These are phyloP conservation scores for Zophobas morio DNA, from an alignment of 1,140 invertebrate species.

Conservation along the genomic window DNA sequence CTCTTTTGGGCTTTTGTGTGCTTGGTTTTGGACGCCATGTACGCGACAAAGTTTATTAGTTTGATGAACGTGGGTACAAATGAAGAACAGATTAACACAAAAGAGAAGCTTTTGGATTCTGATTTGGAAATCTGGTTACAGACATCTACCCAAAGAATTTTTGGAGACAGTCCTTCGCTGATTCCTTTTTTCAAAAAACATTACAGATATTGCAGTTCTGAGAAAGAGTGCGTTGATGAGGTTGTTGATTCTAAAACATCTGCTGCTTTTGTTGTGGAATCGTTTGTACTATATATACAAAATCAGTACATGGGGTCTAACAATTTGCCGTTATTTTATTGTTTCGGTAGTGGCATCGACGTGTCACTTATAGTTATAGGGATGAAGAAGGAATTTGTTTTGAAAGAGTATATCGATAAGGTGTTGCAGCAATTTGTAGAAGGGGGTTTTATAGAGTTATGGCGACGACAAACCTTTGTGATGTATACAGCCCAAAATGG, in stretches of 20 bases:
- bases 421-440: slow-evolving; percentile 43
- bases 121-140: slow-evolving; percentile 35
- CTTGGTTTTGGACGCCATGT: slow-evolving; percentile 43
- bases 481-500: slow-evolving; percentile 14
- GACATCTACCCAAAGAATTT: neutral
- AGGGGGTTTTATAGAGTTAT: slow-evolving; percentile 49
- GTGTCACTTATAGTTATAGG: slow-evolving; percentile 48
- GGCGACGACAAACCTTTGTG: slow-evolving; percentile 36
- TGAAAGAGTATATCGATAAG: slow-evolving; percentile 48
- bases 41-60: slow-evolving; percentile 47
- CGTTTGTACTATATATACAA: slow-evolving; percentile 46
- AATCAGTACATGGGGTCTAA: slow-evolving; percentile 21
- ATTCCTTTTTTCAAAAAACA: slow-evolving; percentile 3
- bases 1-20: slow-evolving; percentile 45
- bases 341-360: slow-evolving; percentile 42
- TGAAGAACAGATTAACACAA: slow-evolving; percentile 44
- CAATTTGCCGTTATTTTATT: slow-evolving; percentile 43
- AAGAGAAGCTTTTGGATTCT: slow-evolving; percentile 42
- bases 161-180: slow-evolving; percentile 4
- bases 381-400: slow-evolving; percentile 50
- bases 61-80: slow-evolving; percentile 14
- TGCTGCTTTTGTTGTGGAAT: slow-evolving; percentile 16
- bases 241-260: slow-evolving; percentile 13
- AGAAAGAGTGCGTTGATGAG: slow-evolving; percentile 39
- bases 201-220: slow-evolving; percentile 19